Evolutionary conservation across 2,888 invertebrate genomes (phyloP).

Genomic region (Orthosia gothica): DNA sequence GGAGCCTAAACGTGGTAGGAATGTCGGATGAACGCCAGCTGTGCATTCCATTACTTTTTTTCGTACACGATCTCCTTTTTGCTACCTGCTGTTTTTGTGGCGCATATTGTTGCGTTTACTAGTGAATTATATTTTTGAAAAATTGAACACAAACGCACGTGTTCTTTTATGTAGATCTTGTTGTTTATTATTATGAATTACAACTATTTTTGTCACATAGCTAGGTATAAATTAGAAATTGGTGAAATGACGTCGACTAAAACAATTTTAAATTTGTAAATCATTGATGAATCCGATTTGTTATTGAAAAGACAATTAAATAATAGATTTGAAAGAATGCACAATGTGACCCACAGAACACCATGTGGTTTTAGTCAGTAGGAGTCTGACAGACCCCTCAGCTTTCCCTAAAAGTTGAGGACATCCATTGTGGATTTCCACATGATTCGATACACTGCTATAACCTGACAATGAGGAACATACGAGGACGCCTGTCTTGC

Average conservation of each 20-base stretch:
- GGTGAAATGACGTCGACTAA: background rate
- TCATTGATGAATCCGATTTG: background rate
- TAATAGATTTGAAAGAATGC: background rate
- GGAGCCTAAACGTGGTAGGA: constrained; percentile 73
- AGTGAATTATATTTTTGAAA: constrained; percentile 67
- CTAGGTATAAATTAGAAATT: constrained; percentile 1
- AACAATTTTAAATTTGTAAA: constrained; percentile 1
- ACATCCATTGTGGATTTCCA: too few relatives aligned
- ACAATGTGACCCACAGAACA: too few relatives aligned
- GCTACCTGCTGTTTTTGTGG: constrained; percentile 88
- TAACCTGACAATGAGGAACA: too few relatives aligned
- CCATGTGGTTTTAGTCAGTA: too few relatives aligned
- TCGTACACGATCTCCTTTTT: constrained; percentile 80
- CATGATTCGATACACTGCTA: too few relatives aligned
- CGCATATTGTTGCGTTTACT: constrained; percentile 78
- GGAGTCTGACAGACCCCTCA: too few relatives aligned
- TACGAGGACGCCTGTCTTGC: too few relatives aligned
- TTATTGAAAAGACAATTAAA: background rate
- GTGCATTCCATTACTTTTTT: constrained; percentile 88
- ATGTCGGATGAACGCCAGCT: constrained; percentile 89
- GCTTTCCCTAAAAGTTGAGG: too few relatives aligned
- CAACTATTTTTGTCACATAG: background rate
- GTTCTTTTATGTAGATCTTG: constrained; percentile 35
- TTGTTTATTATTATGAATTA: background rate
- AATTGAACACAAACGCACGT: constrained; percentile 42